Conservation (phyloP, 2,797 vertebrate genomes). For the Catharus ustulatus region DNA sequence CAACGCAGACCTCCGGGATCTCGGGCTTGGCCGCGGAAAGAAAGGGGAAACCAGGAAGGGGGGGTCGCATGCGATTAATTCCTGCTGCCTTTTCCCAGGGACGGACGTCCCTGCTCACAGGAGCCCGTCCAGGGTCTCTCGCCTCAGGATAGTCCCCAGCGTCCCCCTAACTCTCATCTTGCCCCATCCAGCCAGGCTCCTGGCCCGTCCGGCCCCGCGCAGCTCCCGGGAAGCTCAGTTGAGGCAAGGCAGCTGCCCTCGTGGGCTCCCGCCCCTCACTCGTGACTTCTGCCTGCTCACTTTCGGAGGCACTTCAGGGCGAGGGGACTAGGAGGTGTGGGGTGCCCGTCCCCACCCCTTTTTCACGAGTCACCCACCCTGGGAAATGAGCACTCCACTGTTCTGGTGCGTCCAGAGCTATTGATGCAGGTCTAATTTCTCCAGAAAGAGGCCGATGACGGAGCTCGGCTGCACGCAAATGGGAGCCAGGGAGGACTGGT, state of each 20-base stretch:
- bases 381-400: constrained; percentile 43
- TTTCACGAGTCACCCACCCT: not conserved
- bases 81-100: not conserved
- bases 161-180: not conserved
- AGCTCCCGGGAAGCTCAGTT: not conserved
- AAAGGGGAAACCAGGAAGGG: not conserved
- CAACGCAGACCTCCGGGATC: not conserved
- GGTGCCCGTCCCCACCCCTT: not conserved
- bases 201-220: not conserved
- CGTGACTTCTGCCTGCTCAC: not conserved
- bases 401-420: constrained; percentile 43
- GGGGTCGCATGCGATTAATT: not conserved
- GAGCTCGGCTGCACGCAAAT: not conserved
- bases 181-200: not conserved
- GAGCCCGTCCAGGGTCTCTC: too few relatives aligned
- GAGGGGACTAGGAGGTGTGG: not conserved
- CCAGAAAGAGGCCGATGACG: constrained; percentile 39
- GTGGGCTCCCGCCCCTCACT: not conserved
- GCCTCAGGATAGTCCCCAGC: not conserved
- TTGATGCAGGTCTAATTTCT: constrained; percentile 58
- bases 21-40: not conserved
- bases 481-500: not conserved
- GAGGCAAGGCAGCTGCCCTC: not conserved
- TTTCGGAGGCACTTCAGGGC: not conserved
- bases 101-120: not conserved